Evolutionary conservation across 1,140 invertebrate species (phyloP).

Genomic region (Aricia agestis): DNA sequence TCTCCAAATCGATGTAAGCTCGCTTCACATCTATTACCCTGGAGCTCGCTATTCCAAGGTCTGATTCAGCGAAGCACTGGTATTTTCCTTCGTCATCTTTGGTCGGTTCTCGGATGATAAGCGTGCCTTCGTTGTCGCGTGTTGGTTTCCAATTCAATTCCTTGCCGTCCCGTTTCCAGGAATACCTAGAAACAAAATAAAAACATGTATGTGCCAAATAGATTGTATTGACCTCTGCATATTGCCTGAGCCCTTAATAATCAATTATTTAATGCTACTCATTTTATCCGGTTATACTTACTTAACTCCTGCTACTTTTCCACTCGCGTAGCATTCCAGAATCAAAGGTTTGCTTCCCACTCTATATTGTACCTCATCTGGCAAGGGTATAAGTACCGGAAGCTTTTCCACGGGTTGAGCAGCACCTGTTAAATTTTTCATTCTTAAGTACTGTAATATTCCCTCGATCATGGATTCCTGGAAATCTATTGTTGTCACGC

Average conservation of each 20-base stretch:
- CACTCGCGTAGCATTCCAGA: conserved; percentile 27
- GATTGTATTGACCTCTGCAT: too few relatives aligned
- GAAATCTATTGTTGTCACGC: too few relatives aligned
- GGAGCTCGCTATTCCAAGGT: conserved; percentile 16
- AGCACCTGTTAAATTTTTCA: conserved; percentile 2
- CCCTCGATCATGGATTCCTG: too few relatives aligned
- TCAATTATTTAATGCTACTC: too few relatives aligned
- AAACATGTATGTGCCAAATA: too few relatives aligned
- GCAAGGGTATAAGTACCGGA: conserved; percentile 26
- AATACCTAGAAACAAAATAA: conserved; percentile 24
- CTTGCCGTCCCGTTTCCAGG: conserved; percentile 35
- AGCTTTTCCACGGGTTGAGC: conserved; percentile 24
- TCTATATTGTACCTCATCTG: conserved; percentile 29
- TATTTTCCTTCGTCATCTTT: conserved; percentile 22
- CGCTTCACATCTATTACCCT: not conserved
- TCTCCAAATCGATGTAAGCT: conserved; percentile 2
- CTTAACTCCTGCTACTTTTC: conserved; percentile 24
- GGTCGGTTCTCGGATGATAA: conserved; percentile 19
- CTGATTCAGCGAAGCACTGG: conserved; percentile 23
- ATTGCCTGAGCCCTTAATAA: too few relatives aligned
- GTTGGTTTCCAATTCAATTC: conserved; percentile 16
- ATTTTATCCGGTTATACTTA: conserved; percentile 3
- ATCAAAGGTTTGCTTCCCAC: conserved; percentile 24
- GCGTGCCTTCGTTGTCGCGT: conserved; percentile 18
- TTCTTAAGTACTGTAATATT: too few relatives aligned